A percentile compares a stretch with the other conserved stretches of the same genome.
Evolutionary conservation across 2,113 vertebrate species (phyloP).

Genomic region (Podarcis cretensis): DNA sequence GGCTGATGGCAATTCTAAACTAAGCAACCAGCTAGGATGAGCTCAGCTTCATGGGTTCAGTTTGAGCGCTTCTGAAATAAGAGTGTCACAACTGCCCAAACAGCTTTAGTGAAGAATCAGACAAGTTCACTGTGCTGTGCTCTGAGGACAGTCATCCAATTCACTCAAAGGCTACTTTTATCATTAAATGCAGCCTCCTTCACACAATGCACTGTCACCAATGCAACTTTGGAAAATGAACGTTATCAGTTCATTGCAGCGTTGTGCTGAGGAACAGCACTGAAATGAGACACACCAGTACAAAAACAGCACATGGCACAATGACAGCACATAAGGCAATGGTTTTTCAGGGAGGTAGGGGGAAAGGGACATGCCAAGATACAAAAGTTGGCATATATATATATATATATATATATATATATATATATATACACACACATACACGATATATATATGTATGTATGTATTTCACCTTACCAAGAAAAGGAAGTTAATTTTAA

Average conservation of each 20-base stretch:
- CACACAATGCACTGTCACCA: neutral
- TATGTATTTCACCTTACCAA: neutral
- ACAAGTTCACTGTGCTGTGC: conserved; percentile 49
- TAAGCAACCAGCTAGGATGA: neutral
- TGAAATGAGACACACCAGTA: conserved; percentile 23
- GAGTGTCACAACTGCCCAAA: conserved; percentile 41
- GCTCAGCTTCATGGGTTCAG: conserved; percentile 22
- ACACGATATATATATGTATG: too few relatives aligned
- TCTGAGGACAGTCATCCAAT: neutral
- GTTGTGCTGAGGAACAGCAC: conserved; percentile 36
- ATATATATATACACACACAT: too few relatives aligned
- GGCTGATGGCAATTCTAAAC: neutral
- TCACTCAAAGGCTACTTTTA: conserved; percentile 26
- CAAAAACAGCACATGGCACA: conserved; percentile 38
- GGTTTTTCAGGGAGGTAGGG: neutral
- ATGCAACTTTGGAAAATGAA: conserved; percentile 17
- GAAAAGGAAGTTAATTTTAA: neutral
- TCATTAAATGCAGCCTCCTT: conserved; percentile 11
- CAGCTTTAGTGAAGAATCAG: conserved; percentile 49
- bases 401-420: too few relatives aligned
- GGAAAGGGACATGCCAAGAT: neutral
- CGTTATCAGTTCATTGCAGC: conserved; percentile 21
- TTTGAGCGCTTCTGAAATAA: conserved; percentile 17
- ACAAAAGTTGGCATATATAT: neutral
- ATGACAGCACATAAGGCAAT: conserved; percentile 32